Evolutionary conservation across 2,113 vertebrate species (phyloP).

Genomic region (Syngnathoides biaculeatus): DNA sequence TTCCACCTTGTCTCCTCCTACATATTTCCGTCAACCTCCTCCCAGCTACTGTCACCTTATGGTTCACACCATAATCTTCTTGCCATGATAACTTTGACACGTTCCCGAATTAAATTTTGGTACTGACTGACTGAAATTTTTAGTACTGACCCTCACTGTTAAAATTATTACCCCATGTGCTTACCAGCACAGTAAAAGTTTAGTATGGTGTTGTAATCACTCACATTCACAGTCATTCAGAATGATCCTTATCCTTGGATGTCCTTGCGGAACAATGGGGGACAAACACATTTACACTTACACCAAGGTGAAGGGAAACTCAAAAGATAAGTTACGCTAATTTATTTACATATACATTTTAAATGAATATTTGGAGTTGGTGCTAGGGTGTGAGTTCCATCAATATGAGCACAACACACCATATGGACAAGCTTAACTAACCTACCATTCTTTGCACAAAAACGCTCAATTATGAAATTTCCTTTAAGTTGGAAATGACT

Average conservation of each 20-base stretch:
- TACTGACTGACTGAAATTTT: constrained; percentile 45
- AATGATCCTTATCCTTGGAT: constrained; percentile 5
- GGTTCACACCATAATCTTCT: too few relatives aligned
- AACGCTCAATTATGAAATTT: neutral
- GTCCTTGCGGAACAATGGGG: neutral
- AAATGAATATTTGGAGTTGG: neutral
- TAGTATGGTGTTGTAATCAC: constrained; percentile 25
- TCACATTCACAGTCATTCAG: constrained; percentile 14
- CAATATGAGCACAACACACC: neutral
- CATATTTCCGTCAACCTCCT: constrained; percentile 18
- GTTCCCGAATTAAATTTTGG: constrained; percentile 63
- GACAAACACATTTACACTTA: neutral
- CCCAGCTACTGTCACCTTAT: neutral
- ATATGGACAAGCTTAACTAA: neutral
- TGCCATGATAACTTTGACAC: constrained; percentile 43
- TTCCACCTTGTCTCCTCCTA: constrained; percentile 18
- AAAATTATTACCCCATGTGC: constrained; percentile 35
- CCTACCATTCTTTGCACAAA: neutral
- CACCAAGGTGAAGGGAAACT: neutral
- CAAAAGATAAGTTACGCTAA: neutral
- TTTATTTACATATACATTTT: neutral
- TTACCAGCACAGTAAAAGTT: constrained; percentile 40
- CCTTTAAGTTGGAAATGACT: neutral
- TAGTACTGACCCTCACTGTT: constrained; percentile 43
- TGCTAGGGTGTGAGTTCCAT: neutral